Conservation (phyloP, 2,797 vertebrate species). For the Otolemur crassicaudatus region DNA sequence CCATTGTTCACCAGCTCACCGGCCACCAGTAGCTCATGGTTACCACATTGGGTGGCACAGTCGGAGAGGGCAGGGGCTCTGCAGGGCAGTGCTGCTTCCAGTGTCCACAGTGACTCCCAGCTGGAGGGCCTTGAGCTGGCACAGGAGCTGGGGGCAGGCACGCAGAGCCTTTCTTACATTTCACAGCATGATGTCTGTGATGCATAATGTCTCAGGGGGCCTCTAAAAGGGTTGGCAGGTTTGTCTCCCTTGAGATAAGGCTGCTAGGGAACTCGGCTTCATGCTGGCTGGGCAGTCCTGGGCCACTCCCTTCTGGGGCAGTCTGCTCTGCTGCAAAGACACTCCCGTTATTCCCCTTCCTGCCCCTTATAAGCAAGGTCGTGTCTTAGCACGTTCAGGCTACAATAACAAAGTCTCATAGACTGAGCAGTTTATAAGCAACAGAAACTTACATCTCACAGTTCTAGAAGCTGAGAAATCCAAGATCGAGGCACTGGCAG, state of each 20-base stretch:
- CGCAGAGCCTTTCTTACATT: background rate
- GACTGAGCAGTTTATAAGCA: background rate
- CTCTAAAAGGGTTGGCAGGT: no score
- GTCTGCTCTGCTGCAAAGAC: background rate
- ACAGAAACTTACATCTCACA: background rate
- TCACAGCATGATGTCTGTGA: background rate
- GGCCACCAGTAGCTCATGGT: background rate
- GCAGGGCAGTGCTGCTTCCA: background rate
- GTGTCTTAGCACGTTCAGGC: background rate
- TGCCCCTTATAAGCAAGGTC: background rate
- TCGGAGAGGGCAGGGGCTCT: rapidly evolving
- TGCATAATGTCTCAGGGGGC: background rate
- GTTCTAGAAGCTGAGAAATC: background rate
- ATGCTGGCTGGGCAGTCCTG: background rate
- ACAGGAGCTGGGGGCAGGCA: background rate
- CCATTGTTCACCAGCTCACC: background rate
- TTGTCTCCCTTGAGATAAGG: background rate
- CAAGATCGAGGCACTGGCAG: background rate
- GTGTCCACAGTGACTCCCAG: background rate
- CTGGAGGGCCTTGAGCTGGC: background rate
- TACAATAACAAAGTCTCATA: background rate
- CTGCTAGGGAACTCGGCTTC: background rate
- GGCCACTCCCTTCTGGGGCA: background rate
- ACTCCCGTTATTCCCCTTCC: background rate
- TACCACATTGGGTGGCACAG: background rate